These are phyloP conservation scores for Podiceps cristatus DNA, from an alignment of 2,113 vertebrate genomes.

Conservation along the genomic window DNA sequence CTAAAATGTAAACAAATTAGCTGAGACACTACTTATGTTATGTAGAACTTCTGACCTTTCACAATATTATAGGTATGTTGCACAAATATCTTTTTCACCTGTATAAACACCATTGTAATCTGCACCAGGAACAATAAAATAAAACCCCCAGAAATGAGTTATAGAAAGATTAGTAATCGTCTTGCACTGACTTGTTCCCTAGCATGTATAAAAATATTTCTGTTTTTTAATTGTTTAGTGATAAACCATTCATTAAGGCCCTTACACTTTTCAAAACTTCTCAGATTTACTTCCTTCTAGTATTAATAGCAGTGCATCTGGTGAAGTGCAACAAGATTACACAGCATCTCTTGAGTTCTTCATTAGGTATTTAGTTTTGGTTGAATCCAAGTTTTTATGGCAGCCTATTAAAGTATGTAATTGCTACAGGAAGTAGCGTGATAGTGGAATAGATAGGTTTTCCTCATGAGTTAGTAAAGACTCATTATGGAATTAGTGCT, in stretches of 20 bases:
- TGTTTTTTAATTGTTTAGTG: neutral
- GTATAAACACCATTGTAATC: neutral
- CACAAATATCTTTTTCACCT: neutral
- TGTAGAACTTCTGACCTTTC: neutral
- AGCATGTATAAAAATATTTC: neutral
- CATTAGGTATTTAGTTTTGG: neutral
- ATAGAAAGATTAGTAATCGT: neutral
- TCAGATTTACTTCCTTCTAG: neutral
- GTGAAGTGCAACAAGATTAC: neutral
- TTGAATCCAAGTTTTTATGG: conserved; percentile 17
- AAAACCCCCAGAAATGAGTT: neutral
- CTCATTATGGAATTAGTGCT: conserved; percentile 36
- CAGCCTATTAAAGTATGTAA: conserved; percentile 15
- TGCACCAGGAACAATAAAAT: neutral
- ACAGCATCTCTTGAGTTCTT: neutral
- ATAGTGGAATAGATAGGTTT: neutral
- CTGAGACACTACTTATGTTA: neutral
- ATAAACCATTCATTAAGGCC: conserved; percentile 31
- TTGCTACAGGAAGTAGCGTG: neutral
- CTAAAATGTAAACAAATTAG: neutral
- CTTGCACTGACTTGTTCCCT: neutral
- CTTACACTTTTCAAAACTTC: conserved; percentile 20
- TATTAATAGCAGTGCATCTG: neutral
- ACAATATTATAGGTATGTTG: neutral
- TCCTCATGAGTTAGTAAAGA: conserved; percentile 10